Conservation (phyloP, 2,113 vertebrate species). For the Zosterops pallidus region DNA sequence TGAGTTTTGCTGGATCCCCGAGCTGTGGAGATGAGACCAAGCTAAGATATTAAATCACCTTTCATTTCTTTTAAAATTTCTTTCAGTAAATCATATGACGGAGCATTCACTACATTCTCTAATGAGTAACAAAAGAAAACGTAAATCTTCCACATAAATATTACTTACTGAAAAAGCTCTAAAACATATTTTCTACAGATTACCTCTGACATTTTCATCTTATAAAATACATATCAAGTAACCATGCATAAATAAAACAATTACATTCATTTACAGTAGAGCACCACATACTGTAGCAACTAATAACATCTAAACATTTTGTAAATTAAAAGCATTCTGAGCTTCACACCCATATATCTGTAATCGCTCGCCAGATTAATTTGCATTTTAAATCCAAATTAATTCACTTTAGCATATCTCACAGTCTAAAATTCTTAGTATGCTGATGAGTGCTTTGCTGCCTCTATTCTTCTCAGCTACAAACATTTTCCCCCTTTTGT, state of each 20-base stretch:
- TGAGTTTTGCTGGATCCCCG: slow-evolving; percentile 92
- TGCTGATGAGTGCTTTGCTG: slow-evolving; percentile 91
- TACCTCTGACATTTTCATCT: slow-evolving; percentile 70
- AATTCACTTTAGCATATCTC: slow-evolving; percentile 99
- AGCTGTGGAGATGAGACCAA: slow-evolving; percentile 98
- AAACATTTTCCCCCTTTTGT: slow-evolving; percentile 87
- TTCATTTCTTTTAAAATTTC: slow-evolving; percentile 98
- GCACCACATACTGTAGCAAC: slow-evolving; percentile 73
- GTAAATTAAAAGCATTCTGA: slow-evolving; percentile 84
- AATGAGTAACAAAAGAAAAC: slow-evolving; percentile 93
- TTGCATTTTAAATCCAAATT: slow-evolving; percentile 99
- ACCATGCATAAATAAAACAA: slow-evolving; percentile 81
- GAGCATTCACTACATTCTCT: slow-evolving; percentile 86
- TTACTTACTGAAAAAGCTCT: slow-evolving; percentile 73
- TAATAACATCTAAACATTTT: slow-evolving; percentile 86
- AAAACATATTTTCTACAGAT: slow-evolving; percentile 74
- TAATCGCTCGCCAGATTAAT: slow-evolving; percentile 92
- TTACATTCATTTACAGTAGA: slow-evolving; percentile 78
- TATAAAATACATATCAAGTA: slow-evolving; percentile 73
- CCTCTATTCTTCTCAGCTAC: slow-evolving; percentile 85
- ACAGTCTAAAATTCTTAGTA: slow-evolving; percentile 90
- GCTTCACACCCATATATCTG: slow-evolving; percentile 88
- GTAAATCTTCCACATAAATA: slow-evolving; percentile 89
- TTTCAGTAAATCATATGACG: slow-evolving; percentile 95
- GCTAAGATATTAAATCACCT: slow-evolving; percentile 99